Evolutionary conservation across 2,888 invertebrate genomes (phyloP).

Genomic region (Endotricha flammealis): DNA sequence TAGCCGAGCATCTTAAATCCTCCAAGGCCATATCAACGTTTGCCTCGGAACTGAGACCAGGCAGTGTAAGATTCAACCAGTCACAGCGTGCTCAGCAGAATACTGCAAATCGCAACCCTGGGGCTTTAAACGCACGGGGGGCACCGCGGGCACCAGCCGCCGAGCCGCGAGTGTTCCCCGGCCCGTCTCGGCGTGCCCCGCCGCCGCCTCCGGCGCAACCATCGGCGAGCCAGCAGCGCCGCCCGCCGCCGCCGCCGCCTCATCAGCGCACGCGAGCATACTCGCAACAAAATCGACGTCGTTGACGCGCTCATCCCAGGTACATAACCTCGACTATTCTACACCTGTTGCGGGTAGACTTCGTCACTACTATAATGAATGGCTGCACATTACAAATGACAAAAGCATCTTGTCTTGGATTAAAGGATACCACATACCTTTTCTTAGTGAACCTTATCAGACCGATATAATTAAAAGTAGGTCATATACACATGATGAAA

Average conservation of each 20-base stretch:
- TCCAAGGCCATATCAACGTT: no score
- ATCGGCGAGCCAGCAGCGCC: slow-evolving; percentile 2
- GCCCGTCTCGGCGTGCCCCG: neutral
- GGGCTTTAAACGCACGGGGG: slow-evolving; percentile 15
- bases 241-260: slow-evolving; percentile 5
- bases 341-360: slow-evolving; percentile 13
- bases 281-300: slow-evolving; percentile 6
- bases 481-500: slow-evolving; percentile 2
- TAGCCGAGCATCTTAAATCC: no score
- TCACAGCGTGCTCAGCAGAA: no score
- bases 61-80: no score
- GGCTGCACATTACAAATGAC: slow-evolving; percentile 13
- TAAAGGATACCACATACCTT: slow-evolving; percentile 16
- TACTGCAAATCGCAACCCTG: neutral
- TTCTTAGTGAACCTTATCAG: slow-evolving; percentile 4
- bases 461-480: neutral
- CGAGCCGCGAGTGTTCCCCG: slow-evolving; percentile 12
- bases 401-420: slow-evolving; percentile 6
- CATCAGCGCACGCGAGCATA: neutral
- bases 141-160: slow-evolving; percentile 9
- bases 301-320: slow-evolving; percentile 3
- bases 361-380: slow-evolving; percentile 11
- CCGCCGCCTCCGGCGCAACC: no score
- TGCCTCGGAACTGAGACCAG: no score
- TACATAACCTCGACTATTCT: no score